phyloP scores from a whole-genome alignment of 2,113 vertebrate genomes.

The Sardina pilchardus region DNA sequence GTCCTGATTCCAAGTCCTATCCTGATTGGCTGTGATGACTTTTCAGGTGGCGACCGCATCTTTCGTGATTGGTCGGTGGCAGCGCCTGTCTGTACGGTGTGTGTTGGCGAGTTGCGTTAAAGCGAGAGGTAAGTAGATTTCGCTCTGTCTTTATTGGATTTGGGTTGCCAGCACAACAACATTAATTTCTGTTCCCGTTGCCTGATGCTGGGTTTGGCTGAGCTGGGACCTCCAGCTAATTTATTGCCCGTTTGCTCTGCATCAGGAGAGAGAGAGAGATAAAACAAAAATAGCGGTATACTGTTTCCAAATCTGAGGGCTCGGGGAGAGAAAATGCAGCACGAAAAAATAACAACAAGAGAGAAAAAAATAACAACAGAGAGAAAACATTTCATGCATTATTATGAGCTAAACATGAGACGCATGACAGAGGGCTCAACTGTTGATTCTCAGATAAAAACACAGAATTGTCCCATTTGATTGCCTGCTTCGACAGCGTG shows the following conservation, averaged over 20 bases:
- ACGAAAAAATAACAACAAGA: not conserved
- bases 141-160: slow-evolving; percentile 64
- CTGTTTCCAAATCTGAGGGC: slow-evolving; percentile 50
- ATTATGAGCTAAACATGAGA: not conserved
- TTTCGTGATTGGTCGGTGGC: no score
- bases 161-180: slow-evolving; percentile 64
- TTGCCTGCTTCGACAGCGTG: not conserved
- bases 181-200: slow-evolving; percentile 54
- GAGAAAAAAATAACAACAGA: not conserved
- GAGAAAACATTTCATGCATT: not conserved
- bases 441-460: not conserved
- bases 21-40: no score
- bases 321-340: not conserved
- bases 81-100: not conserved
- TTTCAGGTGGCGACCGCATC: no score
- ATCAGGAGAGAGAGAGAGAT: slow-evolving; percentile 56
- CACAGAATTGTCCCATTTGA: not conserved
- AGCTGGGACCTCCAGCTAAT: slow-evolving; percentile 55
- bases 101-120: not conserved
- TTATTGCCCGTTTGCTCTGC: slow-evolving; percentile 70
- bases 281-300: slow-evolving; percentile 53
- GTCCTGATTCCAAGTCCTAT: not conserved
- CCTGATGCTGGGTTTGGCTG: not conserved
- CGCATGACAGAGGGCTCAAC: not conserved
- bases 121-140: slow-evolving; percentile 61